Base-by-base conservation (phyloP, 1,140 invertebrate genomes). In the Drosophila funebris region DNA sequence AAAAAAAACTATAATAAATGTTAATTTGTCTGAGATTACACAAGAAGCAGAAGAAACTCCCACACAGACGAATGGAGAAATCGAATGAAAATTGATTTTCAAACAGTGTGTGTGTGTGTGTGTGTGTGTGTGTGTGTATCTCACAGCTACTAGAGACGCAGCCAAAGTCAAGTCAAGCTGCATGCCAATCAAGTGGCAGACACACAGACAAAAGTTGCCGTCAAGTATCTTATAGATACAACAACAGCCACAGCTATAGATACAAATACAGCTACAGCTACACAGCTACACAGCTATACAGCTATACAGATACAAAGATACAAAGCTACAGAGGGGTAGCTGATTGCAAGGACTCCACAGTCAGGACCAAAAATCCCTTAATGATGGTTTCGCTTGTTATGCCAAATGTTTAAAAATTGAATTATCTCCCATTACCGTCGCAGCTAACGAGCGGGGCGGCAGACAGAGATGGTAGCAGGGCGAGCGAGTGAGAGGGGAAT, bases 341-440 rank as follows among this genome's bases (percentile, higher is more conserved):
- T 85, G 81, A 76, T 85, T 85, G 81, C 81, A 50, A 61, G 74
- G 64, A 84, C 64, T 73, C 41, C 14, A 44, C 57, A 61, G 68
- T 57, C 46, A 76, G 75, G 60, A 88, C 70, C 83, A 62, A 83
- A 90, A 91, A 90, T 90, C 90, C 89, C 90, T 91, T 90, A 90
- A 90, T 90, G 85, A 91, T 87, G 89, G 84, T 90, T 90, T 87
- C 79, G 79, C 82, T 90, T 90, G 90, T 90, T 90, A 90, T 90
- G 83, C 90, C 89, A 90, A 90, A 90, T 90, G 89, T 90, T 90
- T 90, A 82, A 87, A 90, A 90, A 90, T 90, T 90, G 89, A 90
- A 90, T 90, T 90, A 90, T 90, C 81, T 90, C 85, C 89, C 83
- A 88, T 88, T 88, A 88, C 83, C 79, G 78, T 71, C 61, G 66